Evolutionary conservation across 2,888 invertebrate species (phyloP).

Genomic region (Crepidodera aurea): DNA sequence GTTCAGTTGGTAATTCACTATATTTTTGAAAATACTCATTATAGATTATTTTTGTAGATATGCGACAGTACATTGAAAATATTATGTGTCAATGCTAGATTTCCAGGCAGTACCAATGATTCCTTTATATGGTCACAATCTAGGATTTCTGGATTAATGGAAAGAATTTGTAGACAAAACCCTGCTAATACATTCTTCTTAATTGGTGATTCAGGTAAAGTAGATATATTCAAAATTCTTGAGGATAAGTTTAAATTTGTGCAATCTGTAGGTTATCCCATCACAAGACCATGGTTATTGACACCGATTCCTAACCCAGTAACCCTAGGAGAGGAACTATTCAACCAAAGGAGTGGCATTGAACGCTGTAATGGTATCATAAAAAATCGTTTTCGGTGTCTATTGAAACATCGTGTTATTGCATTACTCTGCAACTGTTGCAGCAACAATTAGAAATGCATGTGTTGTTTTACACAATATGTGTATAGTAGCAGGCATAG

Average conservation of each 20-base stretch:
- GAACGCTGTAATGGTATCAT: slow-evolving; percentile 31
- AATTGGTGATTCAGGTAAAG: slow-evolving; percentile 32
- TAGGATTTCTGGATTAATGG: slow-evolving; percentile 11
- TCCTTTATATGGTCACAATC: slow-evolving; percentile 36
- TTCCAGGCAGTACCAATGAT: slow-evolving; percentile 38
- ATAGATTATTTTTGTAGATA: slow-evolving; percentile 25
- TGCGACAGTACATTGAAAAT: slow-evolving; percentile 36
- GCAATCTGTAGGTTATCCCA: slow-evolving; percentile 26
- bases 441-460: slow-evolving; percentile 19
- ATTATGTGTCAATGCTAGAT: slow-evolving; percentile 35
- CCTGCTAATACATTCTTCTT: slow-evolving; percentile 14
- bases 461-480: slow-evolving; percentile 29
- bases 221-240: background rate
- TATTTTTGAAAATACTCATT: too few species aligned
- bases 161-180: slow-evolving; percentile 14
- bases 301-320: slow-evolving; percentile 18
- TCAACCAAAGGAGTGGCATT: slow-evolving; percentile 13
- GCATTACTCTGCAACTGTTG: too few species aligned
- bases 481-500: slow-evolving; percentile 17
- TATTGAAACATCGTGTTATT: slow-evolving; percentile 23
- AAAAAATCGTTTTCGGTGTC: slow-evolving; percentile 23
- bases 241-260: background rate
- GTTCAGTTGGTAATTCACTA: slow-evolving; percentile 38
- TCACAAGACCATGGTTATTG: slow-evolving; percentile 24
- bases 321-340: slow-evolving; percentile 17